These are phyloP conservation scores for Hyposoter didymator DNA, from an alignment of 2,888 invertebrate genomes.

Conservation along the genomic window DNA sequence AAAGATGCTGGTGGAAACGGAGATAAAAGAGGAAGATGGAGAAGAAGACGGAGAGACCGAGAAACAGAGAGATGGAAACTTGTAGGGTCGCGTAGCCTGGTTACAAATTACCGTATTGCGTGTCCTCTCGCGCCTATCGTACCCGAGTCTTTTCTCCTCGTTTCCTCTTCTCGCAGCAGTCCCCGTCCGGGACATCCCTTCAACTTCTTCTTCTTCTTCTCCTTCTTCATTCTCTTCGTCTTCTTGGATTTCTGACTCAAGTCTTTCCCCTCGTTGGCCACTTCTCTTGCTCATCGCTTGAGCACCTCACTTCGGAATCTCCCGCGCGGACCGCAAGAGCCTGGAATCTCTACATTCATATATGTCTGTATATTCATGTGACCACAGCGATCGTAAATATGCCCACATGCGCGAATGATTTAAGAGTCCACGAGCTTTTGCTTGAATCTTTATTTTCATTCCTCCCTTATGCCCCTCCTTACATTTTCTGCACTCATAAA, in stretches of 20 bases:
- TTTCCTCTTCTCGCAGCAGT: constrained; percentile 13
- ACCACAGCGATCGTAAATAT: constrained; percentile 67
- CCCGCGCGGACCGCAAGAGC: constrained; percentile 30
- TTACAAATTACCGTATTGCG: constrained; percentile 78
- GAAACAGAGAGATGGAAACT: constrained; percentile 57
- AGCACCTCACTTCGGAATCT: constrained; percentile 39
- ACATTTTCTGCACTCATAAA: constrained; percentile 31
- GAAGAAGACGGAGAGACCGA: constrained; percentile 42
- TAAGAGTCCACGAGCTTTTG: constrained; percentile 65
- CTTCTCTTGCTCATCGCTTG: constrained; percentile 31
- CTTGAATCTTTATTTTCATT: constrained; percentile 55
- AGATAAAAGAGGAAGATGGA: constrained; percentile 49
- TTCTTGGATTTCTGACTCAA: constrained; percentile 30
- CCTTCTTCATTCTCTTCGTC: constrained; percentile 46
- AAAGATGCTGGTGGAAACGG: constrained; percentile 36
- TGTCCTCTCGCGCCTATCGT: constrained; percentile 67
- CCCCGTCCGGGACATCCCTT: constrained; percentile 35
- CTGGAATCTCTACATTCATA: constrained; percentile 16
- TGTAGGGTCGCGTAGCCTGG: constrained; percentile 71
- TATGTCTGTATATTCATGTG: constrained; percentile 40
- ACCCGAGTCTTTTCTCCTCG: constrained; percentile 20
- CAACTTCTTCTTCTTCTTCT: constrained; percentile 39
- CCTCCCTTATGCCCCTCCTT: background rate
- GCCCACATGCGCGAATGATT: constrained; percentile 68
- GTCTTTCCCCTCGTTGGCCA: constrained; percentile 15